A percentile compares a stretch with the other conserved stretches of the same genome.
phyloP scores from a whole-genome alignment of 1,140 invertebrate species.

The Parasteatoda tepidariorum region DNA sequence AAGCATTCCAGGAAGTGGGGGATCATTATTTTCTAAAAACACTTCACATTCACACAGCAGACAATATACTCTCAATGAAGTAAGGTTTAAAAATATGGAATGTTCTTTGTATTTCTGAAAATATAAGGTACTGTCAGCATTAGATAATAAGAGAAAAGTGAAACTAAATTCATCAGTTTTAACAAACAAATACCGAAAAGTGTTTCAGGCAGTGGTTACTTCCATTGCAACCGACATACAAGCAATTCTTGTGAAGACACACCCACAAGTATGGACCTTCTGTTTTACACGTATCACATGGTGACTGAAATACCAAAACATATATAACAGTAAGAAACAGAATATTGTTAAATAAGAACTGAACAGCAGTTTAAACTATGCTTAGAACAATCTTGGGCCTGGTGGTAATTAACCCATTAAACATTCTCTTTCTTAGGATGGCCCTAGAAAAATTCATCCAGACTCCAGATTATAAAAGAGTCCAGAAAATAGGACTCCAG shows the following conservation, averaged over 20 bases:
- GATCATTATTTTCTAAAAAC: constrained; percentile 70
- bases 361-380: too few species aligned
- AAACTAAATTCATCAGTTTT: background rate
- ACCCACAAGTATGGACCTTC: constrained; percentile 84
- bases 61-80: constrained; percentile 86
- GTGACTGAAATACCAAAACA: constrained; percentile 48
- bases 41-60: constrained; percentile 83
- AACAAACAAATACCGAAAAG: constrained; percentile 73
- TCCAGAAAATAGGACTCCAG: too few species aligned
- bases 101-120: constrained; percentile 76
- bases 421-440: too few species aligned
- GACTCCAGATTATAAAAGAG: too few species aligned
- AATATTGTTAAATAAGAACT: background rate
- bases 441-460: too few species aligned
- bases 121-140: background rate
- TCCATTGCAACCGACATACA: constrained; percentile 81
- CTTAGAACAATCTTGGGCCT: too few species aligned
- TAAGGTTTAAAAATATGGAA: constrained; percentile 84
- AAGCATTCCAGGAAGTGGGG: constrained; percentile 65
- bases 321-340: background rate
- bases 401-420: too few species aligned
- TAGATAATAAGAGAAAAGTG: background rate
- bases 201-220: constrained; percentile 84
- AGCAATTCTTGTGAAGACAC: constrained; percentile 81
- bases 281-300: constrained; percentile 75